Base-by-base conservation (phyloP, 2,113 vertebrate genomes). In the Salvelinus alpinus region DNA sequence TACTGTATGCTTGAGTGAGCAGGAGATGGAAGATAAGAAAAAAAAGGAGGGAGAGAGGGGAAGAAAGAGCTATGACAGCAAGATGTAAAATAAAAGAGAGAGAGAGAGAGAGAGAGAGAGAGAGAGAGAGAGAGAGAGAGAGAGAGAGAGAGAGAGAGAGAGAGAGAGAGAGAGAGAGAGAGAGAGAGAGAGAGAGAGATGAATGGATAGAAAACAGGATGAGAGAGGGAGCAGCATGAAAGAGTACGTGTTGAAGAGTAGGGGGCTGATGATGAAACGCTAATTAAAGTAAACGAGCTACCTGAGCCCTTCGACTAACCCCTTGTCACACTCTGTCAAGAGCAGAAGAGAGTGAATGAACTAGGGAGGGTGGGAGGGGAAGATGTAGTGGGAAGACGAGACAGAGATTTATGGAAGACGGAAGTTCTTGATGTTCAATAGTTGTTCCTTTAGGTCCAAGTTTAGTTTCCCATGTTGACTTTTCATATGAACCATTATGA, bases 241-340 rank as follows among this genome's bases (percentile, higher is more conserved):
- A 82, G 84, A 83, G 81, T 77, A 69, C 70, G 66, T 27, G 59
- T 6, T 48, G 68, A 83, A 71, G 73, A 47, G 65, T 31, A 84
- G 31, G 77, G 75, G 70, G 77, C 78, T 64, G 79, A 88, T 91
- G 93, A 92, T 92, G 91, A 92, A 91, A 90, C 87, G 85, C 91
- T 93, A 90, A 92, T 92, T 92, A 91, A 91, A 91, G 87, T 90
- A 91, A 92, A 93, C 84, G 89, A 93, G 91, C 88, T 91, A 89
- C 87, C 89, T 90, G 90, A 90, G 89, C 88, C 89, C 89, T 83
- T 69, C 75, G 85, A 85, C 86, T 91, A 89, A 91, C 90, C 90
- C 87, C 85, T 82, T 89, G 88, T 90, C 90, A 91, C 91, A 83
- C 75, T 87, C 83, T 88, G 90, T 91, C 90, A 88, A 84, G 84